Evolutionary conservation across 2,797 vertebrate genomes (phyloP), one percentile per base, ranked within the genome.

Genomic region (Liasis olivaceus): DNA sequence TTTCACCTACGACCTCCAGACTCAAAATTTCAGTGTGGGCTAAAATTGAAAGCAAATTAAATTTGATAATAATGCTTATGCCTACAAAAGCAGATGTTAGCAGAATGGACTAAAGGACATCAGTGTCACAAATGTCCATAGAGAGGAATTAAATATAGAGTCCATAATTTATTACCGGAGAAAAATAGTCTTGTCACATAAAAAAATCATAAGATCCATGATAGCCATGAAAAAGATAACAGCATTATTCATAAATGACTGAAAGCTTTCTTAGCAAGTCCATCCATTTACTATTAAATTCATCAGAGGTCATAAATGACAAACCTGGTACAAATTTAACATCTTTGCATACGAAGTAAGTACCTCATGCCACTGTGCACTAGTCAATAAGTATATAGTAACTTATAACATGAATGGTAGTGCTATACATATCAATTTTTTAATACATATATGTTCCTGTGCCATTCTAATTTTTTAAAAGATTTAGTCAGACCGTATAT

Each of bases 101-200:
- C 77, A 89, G 24, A 81, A 89, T 26, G 51, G 15, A 84, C 77
- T 92, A 90, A 81, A 81, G 69, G 89, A 77, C 69, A 90, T 22
- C 24, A 59, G 62, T 69, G 77, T 69, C 88, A 92, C 5, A n/a
- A 89, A 28, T 89, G 62, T 63, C 88, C 62, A 64, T 47, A 31
- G 88, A 54, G 72, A 47, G 54, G 31, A 36, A 69, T 89, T 92
- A 92, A 90, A 72, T 85, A 56, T 85, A 85, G 13, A 47, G 11
- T 42, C n/a, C 54, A 89, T 69, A 89, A 92, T 89, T 14, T 86
- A 89, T 85, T 85, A 69, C 51, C 51, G 88, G 47, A 59, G 54
- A 88, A 89, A 92, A 89, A 92, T 92, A 59, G 62, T 88, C 77
- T 47, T 92, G 91, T 92, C 88, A 66, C 54, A 56, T 92, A 66